Conservation (phyloP, 2,113 vertebrate genomes). For the Eira barbara region DNA sequence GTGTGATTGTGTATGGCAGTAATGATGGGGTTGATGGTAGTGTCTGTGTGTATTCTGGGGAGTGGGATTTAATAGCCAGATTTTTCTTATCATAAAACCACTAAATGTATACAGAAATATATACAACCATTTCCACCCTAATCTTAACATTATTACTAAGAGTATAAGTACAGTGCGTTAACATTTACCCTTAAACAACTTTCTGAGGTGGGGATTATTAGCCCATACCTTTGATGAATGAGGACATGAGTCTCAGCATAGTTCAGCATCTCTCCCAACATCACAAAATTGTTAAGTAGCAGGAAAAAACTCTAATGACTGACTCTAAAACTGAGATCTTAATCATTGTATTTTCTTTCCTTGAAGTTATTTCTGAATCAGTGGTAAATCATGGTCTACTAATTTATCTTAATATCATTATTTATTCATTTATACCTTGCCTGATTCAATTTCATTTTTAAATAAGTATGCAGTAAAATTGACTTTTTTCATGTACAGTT, state of each 20-base stretch:
- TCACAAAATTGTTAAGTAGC: background rate
- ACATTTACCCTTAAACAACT: background rate
- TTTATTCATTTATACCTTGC: background rate
- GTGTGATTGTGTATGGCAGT: too few species aligned
- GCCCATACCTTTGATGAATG: background rate
- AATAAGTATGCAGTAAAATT: background rate
- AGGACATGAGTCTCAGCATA: background rate
- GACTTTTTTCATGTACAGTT: background rate
- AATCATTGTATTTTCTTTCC: background rate
- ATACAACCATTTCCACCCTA: background rate
- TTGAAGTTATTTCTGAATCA: conserved; percentile 9
- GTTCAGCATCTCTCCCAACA: background rate
- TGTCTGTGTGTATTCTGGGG: background rate
- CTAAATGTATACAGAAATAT: background rate
- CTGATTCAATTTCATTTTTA: conserved; percentile 6
- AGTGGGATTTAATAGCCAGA: background rate
- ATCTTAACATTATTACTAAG: background rate
- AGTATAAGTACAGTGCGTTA: background rate
- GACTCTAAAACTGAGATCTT: background rate
- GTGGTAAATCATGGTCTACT: background rate
- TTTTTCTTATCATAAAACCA: background rate
- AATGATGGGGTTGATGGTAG: background rate
- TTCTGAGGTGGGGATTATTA: background rate
- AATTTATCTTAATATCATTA: background rate
- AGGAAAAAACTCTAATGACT: background rate